Evolutionary conservation across 2,113 vertebrate genomes (phyloP).

Genomic region (Hucho hucho): DNA sequence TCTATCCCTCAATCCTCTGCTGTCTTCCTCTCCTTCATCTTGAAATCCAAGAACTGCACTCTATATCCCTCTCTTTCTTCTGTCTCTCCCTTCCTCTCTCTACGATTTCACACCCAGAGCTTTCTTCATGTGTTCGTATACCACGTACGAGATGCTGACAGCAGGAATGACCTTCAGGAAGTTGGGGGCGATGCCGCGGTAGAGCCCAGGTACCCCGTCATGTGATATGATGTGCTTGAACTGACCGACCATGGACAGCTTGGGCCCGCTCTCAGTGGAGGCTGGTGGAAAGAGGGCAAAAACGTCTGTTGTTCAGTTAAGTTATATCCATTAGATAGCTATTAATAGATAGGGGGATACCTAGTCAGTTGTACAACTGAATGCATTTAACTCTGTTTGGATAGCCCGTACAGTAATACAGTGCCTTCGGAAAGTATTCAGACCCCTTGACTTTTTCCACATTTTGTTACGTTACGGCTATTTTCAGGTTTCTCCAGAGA

Average conservation of each 20-base stretch:
- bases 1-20: background rate
- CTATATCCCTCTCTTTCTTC: slow-evolving; percentile 3
- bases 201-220: slow-evolving; percentile 79
- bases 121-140: slow-evolving; percentile 82
- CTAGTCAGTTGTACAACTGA: no score
- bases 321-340: background rate
- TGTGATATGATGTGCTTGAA: slow-evolving; percentile 73
- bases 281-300: slow-evolving; percentile 59
- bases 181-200: slow-evolving; percentile 81
- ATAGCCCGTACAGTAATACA: no score
- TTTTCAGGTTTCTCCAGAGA: no score
- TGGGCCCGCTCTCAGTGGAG: slow-evolving; percentile 66
- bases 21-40: background rate
- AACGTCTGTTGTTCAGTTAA: background rate
- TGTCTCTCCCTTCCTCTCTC: slow-evolving; percentile 27
- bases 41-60: background rate
- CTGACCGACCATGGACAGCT: slow-evolving; percentile 74
- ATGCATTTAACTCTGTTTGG: no score
- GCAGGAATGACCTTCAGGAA: slow-evolving; percentile 87
- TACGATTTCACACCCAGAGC: slow-evolving; percentile 69
- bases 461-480: no score
- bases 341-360: background rate
- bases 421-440: no score
- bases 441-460: no score
- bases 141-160: slow-evolving; percentile 88